phyloP scores from a whole-genome alignment of 30 jellyfish, hydroid and myxozoan species.

The Aurelia aurita complex sp. Pacific region DNA sequence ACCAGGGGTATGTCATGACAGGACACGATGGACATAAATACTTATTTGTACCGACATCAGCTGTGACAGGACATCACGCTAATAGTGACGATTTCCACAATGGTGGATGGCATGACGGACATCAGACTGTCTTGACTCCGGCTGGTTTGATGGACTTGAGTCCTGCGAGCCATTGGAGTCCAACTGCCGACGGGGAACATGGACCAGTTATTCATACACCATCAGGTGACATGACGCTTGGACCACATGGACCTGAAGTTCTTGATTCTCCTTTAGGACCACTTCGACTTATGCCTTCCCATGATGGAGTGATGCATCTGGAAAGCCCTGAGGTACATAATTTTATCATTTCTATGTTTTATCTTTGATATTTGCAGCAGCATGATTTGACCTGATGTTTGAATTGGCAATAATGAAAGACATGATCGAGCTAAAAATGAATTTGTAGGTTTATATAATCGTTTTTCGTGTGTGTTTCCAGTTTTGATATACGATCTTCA shows the following conservation, averaged over 20 bases:
- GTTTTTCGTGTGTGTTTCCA: no score
- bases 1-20: conserved; percentile 78
- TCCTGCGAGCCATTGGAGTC: conserved; percentile 73
- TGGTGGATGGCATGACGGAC: conserved; percentile 87
- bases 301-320: conserved; percentile 91
- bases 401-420: no score
- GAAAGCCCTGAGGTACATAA: conserved; percentile 81
- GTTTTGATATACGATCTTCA: no score
- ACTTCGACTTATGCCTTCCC: conserved; percentile 82
- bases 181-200: conserved; percentile 61
- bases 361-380: no score
- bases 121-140: conserved; percentile 90
- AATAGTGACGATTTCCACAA: conserved; percentile 63
- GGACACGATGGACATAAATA: conserved; percentile 80
- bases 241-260: conserved; percentile 82
- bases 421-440: no score
- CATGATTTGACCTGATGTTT: no score
- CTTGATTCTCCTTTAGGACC: conserved; percentile 95
- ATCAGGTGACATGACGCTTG: conserved; percentile 84
- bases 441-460: no score
- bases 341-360: no score
- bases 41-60: conserved; percentile 74
- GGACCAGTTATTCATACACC: conserved; percentile 84
- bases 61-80: conserved; percentile 85
- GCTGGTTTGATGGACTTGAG: conserved; percentile 83